These are phyloP conservation scores for Machimus atricapillus DNA, from an alignment of 2,888 invertebrate genomes.

Conservation along the genomic window DNA sequence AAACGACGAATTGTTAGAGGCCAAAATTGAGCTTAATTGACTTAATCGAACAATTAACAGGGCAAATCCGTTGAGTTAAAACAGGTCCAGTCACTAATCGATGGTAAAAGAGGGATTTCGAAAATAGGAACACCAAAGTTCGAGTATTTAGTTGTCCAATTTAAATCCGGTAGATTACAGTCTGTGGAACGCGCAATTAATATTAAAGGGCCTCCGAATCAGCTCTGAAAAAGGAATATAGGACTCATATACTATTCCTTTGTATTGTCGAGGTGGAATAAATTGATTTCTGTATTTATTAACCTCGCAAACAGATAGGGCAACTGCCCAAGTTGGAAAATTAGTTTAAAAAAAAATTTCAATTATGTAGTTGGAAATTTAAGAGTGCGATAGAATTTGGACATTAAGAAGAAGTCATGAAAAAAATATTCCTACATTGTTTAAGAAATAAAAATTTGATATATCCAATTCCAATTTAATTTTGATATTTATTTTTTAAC, in stretches of 20 bases:
- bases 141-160: not conserved
- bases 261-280: not conserved
- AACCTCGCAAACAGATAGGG: not conserved
- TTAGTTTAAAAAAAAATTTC: too few species aligned
- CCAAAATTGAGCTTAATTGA: not conserved
- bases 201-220: not conserved
- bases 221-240: not conserved
- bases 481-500: too few species aligned
- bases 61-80: not conserved
- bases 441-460: too few species aligned
- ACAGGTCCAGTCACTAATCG: not conserved
- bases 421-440: too few species aligned
- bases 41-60: not conserved
- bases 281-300: not conserved
- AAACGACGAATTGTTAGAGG: not conserved
- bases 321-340: too few species aligned
- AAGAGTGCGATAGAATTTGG: too few species aligned
- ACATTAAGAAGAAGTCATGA: too few species aligned
- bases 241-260: not conserved
- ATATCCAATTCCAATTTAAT: too few species aligned
- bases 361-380: too few species aligned
- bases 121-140: not conserved
- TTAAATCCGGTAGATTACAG: not conserved
- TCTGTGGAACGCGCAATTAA: not conserved
- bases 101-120: not conserved